phyloP scores from a whole-genome alignment of 2,113 vertebrate genomes.

The Todiramphus saurophagus region DNA sequence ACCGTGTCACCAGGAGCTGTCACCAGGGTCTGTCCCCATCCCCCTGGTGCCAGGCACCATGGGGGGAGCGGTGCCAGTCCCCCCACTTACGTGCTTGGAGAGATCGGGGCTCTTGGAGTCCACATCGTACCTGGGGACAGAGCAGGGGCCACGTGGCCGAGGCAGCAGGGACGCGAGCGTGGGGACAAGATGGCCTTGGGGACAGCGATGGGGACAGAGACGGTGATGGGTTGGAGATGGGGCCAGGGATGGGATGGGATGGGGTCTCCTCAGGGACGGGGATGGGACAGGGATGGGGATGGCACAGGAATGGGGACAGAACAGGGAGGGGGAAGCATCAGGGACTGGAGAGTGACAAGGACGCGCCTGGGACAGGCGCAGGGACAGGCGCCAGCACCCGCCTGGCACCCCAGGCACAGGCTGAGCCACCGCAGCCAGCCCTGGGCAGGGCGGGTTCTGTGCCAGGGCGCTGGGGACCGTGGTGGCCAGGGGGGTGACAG shows the following conservation, averaged over 20 bases:
- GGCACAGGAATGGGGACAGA: not conserved
- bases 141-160: not conserved
- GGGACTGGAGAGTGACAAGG: no score
- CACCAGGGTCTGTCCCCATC: not conserved
- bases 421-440: not conserved
- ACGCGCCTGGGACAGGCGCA: no score
- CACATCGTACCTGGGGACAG: conserved; percentile 86
- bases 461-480: rapidly evolving
- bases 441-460: not conserved
- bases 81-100: conserved; percentile 91
- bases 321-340: not conserved
- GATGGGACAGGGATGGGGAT: not conserved
- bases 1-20: not conserved
- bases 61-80: not conserved
- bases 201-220: not conserved
- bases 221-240: not conserved
- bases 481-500: not conserved
- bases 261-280: not conserved
- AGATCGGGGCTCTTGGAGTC: conserved; percentile 96
- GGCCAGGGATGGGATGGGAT: not conserved
- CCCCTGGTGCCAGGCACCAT: rapidly evolving
- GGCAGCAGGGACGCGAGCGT: not conserved
- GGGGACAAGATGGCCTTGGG: not conserved
- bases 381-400: not conserved
- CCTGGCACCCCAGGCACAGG: not conserved